Conservation (phyloP, 2,113 vertebrate species). For the Bujurquina vittata region DNA sequence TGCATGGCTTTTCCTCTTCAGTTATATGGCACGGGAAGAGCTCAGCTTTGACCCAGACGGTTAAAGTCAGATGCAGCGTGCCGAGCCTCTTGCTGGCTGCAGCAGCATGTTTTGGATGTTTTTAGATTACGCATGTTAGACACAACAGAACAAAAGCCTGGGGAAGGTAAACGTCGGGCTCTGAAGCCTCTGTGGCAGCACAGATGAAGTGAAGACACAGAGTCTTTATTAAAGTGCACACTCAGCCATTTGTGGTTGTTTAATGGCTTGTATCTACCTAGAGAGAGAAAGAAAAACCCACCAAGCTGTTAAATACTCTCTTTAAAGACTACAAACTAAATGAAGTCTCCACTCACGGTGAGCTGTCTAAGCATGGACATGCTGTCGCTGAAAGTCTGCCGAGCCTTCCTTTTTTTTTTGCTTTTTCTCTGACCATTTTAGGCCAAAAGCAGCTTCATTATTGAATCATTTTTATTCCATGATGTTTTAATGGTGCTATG, state of each 20-base stretch:
- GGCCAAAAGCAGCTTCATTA: constrained; percentile 11
- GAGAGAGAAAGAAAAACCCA: neutral
- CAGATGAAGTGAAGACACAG: neutral
- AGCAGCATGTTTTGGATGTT: neutral
- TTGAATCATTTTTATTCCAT: constrained; percentile 11
- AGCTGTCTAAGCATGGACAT: neutral
- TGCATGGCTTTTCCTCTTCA: neutral
- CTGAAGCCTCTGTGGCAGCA: neutral
- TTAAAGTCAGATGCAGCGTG: constrained; percentile 31
- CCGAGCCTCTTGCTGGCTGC: constrained; percentile 44
- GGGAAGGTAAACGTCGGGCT: neutral
- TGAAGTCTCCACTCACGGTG: neutral
- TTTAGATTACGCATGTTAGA: neutral
- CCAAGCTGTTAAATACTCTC: neutral
- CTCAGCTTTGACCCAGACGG: constrained; percentile 7
- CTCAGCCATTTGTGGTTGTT: neutral
- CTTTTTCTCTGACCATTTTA: constrained; percentile 9
- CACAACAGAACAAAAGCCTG: neutral
- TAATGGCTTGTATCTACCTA: neutral
- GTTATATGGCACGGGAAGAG: neutral
- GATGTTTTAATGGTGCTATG: neutral
- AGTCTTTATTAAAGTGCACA: neutral
- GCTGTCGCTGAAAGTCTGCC: neutral
- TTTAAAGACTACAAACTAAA: neutral
- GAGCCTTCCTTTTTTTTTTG: neutral